Evolutionary conservation across 2,888 invertebrate species (phyloP).

Genomic region (Tinea semifulvella): DNA sequence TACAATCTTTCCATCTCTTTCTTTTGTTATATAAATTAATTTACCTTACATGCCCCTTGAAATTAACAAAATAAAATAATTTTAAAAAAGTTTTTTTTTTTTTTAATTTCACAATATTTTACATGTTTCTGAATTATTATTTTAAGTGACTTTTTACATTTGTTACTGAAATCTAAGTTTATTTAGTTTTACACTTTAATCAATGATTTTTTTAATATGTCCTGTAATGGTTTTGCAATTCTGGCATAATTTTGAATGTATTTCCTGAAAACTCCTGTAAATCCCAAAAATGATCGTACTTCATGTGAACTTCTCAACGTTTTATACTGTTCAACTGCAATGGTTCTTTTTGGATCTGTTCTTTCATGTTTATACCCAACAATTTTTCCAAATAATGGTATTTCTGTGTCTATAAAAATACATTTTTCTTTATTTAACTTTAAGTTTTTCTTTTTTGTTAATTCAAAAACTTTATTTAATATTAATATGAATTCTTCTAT

Average conservation of each 20-base stretch:
- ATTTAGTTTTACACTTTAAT: no score
- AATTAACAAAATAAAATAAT: no score
- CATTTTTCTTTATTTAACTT: conserved; percentile 16
- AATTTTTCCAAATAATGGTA: conserved; percentile 15
- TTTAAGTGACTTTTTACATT: no score
- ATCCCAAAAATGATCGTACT: conserved; percentile 18
- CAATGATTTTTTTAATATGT: conserved; percentile 4
- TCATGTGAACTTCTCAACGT: no score
- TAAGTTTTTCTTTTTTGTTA: conserved; percentile 15
- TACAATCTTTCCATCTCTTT: no score
- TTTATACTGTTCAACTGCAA: no score
- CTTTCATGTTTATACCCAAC: conserved; percentile 3
- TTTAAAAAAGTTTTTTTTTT: no score
- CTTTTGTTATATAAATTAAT: no score
- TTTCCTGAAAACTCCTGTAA: conserved; percentile 17
- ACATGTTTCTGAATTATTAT: no score
- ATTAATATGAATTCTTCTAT: conserved; percentile 2
- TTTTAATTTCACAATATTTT: no score
- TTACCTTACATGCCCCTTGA: no score
- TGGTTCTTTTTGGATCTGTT: conserved; percentile 14
- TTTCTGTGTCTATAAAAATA: conserved; percentile 14
- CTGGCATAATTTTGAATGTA: conserved; percentile 18
- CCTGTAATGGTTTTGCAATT: conserved; percentile 17
- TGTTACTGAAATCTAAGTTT: no score
- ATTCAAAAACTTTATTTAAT: conserved; percentile 14